Evolutionary conservation across 92 coral and sea anemone species (phyloP).

Genomic region (Palythoa heliodiscus): DNA sequence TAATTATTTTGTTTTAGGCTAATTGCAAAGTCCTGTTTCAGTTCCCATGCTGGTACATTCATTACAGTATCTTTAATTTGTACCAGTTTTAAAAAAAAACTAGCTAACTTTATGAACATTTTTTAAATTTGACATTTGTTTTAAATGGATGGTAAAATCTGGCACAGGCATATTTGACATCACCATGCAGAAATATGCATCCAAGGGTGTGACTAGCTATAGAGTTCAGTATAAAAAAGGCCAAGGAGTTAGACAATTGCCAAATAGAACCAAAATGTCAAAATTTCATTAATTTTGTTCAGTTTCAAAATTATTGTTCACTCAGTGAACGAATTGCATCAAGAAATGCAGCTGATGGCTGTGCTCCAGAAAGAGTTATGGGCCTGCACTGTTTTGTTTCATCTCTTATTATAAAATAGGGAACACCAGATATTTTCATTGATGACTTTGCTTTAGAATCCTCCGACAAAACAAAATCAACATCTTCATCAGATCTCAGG

Average conservation of each 20-base stretch:
- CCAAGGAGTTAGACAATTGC: not conserved
- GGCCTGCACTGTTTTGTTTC: slow-evolving; percentile 39
- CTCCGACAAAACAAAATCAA: slow-evolving; percentile 62
- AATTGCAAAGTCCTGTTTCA: too few species aligned
- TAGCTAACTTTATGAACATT: too few species aligned
- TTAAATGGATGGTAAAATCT: too few species aligned
- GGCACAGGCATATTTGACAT: too few species aligned
- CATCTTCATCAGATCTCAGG: slow-evolving; percentile 62
- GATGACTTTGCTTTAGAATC: slow-evolving; percentile 72
- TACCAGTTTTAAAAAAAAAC: too few species aligned
- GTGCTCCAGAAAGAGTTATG: slow-evolving; percentile 73
- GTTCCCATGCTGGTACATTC: too few species aligned
- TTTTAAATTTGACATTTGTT: too few species aligned
- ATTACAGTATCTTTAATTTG: too few species aligned
- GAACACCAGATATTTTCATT: slow-evolving; percentile 79
- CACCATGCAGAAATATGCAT: too few species aligned
- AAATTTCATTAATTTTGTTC: not conserved
- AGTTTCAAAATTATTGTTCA: not conserved
- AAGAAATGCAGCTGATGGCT: slow-evolving; percentile 26
- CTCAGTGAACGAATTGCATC: slow-evolving; percentile 23
- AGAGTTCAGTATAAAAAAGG: too few species aligned
- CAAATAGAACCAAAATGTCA: not conserved
- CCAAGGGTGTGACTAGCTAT: too few species aligned
- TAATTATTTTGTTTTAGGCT: too few species aligned
- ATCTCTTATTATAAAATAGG: slow-evolving; percentile 61